Percentiles rank a stretch among this genome's conserved stretches.
Conservation (phyloP, 2,113 vertebrate species). For the Meleagris gallopavo region DNA sequence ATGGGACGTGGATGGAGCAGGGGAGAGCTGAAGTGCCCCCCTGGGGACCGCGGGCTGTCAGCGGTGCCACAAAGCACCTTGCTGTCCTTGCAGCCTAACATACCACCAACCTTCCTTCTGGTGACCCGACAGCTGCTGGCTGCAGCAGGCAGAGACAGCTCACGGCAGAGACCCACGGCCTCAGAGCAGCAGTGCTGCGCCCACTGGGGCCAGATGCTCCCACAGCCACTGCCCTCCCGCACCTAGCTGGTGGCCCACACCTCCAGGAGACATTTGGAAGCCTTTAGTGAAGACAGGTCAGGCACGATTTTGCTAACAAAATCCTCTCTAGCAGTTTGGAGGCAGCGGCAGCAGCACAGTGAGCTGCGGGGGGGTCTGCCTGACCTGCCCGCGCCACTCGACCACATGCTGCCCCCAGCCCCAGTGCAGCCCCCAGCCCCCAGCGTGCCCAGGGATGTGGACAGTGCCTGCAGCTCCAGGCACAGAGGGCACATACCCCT, state of each 20-base stretch:
- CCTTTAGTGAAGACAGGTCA: background rate
- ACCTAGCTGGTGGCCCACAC: rapidly evolving
- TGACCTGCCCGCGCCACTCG: background rate
- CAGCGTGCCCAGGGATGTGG: no score
- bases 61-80: background rate
- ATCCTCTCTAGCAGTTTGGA: background rate
- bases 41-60: background rate
- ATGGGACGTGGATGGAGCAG: background rate
- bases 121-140: background rate
- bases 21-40: background rate
- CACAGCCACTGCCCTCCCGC: background rate
- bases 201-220: background rate
- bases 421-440: background rate
- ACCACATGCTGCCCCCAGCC: background rate
- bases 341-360: background rate
- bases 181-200: rapidly evolving
- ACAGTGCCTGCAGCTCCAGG: no score
- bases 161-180: no score
- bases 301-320: background rate
- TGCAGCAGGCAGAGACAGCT: rapidly evolving
- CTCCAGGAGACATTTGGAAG: background rate
- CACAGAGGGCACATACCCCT: no score
- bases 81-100: background rate
- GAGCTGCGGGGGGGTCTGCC: background rate
- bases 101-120: background rate